Evolutionary conservation across 2,797 vertebrate genomes (phyloP).

Genomic region (Gymnodraco acuticeps): DNA sequence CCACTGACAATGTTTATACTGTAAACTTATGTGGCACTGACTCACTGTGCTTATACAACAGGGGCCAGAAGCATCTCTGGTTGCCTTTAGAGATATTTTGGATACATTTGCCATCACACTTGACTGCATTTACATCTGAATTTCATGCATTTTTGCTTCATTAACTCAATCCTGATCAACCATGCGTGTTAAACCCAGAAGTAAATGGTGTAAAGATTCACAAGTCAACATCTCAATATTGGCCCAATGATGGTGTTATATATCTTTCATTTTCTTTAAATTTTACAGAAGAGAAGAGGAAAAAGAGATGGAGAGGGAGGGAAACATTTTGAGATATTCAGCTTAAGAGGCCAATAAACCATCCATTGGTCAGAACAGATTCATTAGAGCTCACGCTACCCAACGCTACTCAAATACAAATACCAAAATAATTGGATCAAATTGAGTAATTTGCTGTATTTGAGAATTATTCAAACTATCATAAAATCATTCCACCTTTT

Average conservation of each 20-base stretch:
- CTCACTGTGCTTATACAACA: background rate
- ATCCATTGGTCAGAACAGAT: constrained; percentile 44
- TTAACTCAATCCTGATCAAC: constrained; percentile 1
- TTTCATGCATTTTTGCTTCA: constrained; percentile 17
- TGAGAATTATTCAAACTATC: background rate
- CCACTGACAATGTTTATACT: background rate
- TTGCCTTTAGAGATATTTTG: constrained; percentile 25
- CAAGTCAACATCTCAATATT: constrained; percentile 4
- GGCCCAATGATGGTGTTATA: constrained; percentile 1
- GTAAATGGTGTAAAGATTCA: constrained; percentile 4
- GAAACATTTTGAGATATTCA: background rate
- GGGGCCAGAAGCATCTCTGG: constrained; percentile 31
- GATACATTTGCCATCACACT: constrained; percentile 29
- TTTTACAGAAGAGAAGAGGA: constrained; percentile 3
- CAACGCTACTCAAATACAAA: background rate
- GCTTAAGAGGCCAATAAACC: constrained; percentile 34
- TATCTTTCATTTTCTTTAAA: constrained; percentile 11
- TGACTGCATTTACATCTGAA: constrained; percentile 19
- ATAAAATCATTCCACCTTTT: background rate
- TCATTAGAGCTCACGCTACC: constrained; percentile 37
- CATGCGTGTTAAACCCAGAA: background rate
- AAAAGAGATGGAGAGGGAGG: background rate
- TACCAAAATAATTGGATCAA: background rate
- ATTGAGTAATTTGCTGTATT: background rate
- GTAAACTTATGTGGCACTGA: background rate